A percentile compares a stretch with the other conserved stretches of the same genome.
These are phyloP conservation scores for Clistopyga incitator DNA, from an alignment of 2,888 invertebrate genomes.

Conservation along the genomic window DNA sequence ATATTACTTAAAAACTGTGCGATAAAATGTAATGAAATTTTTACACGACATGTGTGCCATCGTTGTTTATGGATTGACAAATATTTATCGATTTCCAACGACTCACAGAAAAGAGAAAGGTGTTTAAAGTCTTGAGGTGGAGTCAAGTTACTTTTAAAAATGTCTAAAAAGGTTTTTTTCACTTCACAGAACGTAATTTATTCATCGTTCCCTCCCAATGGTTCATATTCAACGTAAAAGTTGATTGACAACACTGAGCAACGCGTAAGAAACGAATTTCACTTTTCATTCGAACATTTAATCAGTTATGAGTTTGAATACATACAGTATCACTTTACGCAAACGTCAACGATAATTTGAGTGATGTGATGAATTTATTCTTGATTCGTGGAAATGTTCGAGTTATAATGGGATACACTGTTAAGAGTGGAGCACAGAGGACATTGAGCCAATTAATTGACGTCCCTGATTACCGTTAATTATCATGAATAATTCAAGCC, in stretches of 20 bases:
- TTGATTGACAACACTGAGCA: background rate
- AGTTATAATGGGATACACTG: constrained; percentile 1
- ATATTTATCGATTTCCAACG: no score
- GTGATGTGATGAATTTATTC: constrained; percentile 37
- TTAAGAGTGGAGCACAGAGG: constrained; percentile 45
- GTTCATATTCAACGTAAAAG: background rate
- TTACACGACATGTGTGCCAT: no score
- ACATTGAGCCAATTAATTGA: constrained; percentile 67
- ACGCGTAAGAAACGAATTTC: background rate
- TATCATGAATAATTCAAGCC: constrained; percentile 69
- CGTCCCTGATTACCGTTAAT: constrained; percentile 69
- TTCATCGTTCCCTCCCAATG: background rate
- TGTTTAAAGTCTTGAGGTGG: background rate
- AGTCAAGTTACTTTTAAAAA: background rate
- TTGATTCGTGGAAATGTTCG: constrained; percentile 33
- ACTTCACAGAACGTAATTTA: no score
- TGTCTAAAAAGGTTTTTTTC: no score
- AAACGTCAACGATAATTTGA: constrained; percentile 35
- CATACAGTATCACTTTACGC: constrained; percentile 30
- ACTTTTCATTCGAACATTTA: background rate
- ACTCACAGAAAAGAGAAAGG: background rate
- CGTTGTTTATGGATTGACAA: no score
- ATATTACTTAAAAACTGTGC: background rate
- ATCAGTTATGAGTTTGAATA: background rate
- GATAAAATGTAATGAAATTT: background rate